A percentile compares a stretch with the other conserved stretches of the same genome.
These are phyloP conservation scores for Leptodactylus fallax DNA, from an alignment of 2,797 vertebrate genomes.

Conservation along the genomic window DNA sequence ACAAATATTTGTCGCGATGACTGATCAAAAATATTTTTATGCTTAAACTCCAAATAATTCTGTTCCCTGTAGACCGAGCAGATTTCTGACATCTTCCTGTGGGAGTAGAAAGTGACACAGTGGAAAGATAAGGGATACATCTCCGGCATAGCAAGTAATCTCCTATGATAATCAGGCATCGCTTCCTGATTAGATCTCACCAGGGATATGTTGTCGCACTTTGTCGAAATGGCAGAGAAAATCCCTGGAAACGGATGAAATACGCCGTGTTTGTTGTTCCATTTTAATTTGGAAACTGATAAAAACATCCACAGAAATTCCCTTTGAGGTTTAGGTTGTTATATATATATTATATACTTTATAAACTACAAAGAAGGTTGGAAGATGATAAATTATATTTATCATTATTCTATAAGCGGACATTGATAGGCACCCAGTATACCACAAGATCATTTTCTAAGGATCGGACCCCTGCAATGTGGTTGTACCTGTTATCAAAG, in stretches of 20 bases:
- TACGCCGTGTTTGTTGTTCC: neutral
- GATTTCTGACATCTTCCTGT: constrained; percentile 16
- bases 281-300: neutral
- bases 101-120: constrained; percentile 16
- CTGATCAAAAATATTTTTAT: constrained; percentile 22
- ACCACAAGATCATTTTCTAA: neutral
- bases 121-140: constrained; percentile 10
- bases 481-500: neutral
- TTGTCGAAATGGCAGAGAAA: constrained; percentile 23
- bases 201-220: constrained; percentile 23
- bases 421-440: too few relatives aligned
- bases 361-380: neutral
- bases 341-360: too few relatives aligned
- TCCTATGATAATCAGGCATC: constrained; percentile 1
- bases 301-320: neutral
- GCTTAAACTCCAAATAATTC: constrained; percentile 39
- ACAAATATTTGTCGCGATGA: neutral
- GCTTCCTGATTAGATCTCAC: constrained; percentile 41
- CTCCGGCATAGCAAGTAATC: constrained; percentile 30
- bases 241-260: neutral
- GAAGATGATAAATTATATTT: neutral
- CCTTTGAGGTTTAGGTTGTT: neutral
- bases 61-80: neutral
- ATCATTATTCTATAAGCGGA: neutral
- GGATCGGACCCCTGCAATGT: neutral